Conservation (phyloP, 2,113 vertebrate genomes). For the Cryptomyrus ogoouensis region DNA sequence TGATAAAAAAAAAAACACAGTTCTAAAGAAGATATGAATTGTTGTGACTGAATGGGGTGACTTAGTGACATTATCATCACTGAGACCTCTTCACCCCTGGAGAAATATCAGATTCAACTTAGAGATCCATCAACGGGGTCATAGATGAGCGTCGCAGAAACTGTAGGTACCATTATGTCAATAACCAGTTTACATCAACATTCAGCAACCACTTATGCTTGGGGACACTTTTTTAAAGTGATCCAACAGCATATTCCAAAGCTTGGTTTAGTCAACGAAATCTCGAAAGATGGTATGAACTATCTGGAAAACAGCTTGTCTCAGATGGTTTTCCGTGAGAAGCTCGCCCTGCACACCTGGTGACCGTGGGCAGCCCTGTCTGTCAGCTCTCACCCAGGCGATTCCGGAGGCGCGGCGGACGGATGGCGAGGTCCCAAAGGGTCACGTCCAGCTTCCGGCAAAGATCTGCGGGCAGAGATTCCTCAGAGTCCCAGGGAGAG, state of each 20-base stretch:
- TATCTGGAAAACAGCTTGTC: not conserved
- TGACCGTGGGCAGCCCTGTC: not conserved
- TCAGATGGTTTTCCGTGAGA: not conserved
- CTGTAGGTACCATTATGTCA: not conserved
- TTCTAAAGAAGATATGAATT: conserved; percentile 32
- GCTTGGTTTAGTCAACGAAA: not conserved
- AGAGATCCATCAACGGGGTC: not conserved
- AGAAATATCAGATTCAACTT: not conserved
- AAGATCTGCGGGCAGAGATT: conserved; percentile 67
- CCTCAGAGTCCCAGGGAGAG: conserved; percentile 56
- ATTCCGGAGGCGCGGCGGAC: conserved; percentile 65
- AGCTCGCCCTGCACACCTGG: not conserved
- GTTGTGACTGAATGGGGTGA: conserved; percentile 25
- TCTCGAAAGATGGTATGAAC: not conserved
- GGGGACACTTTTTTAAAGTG: not conserved
- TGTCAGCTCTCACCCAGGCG: conserved; percentile 64
- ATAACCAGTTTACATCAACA: not conserved
- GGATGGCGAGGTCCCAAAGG: conserved; percentile 69
- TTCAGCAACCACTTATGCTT: not conserved
- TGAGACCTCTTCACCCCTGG: not conserved
- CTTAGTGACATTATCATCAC: conserved; percentile 27
- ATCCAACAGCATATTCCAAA: not conserved
- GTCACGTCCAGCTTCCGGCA: conserved; percentile 63
- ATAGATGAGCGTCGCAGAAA: not conserved
- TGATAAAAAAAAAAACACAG: conserved; percentile 23